Conservation (phyloP, 2,113 vertebrate genomes). For the Upupa epops region DNA sequence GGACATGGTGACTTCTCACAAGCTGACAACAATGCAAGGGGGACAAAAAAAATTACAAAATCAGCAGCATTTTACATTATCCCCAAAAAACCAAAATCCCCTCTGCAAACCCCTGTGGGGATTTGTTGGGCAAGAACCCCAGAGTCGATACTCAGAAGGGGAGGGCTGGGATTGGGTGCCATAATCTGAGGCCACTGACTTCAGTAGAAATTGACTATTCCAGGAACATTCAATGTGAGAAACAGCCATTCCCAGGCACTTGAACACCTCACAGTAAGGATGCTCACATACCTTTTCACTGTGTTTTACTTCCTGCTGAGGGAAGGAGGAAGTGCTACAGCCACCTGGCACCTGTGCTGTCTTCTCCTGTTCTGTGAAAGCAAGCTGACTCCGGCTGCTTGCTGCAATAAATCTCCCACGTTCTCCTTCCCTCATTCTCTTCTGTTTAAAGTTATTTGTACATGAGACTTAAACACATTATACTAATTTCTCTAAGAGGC, state of each 20-base stretch:
- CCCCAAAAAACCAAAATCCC: background rate
- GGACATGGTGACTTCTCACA: accelerated
- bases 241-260: background rate
- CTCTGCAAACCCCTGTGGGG: accelerated
- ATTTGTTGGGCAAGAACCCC: background rate
- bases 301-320: background rate
- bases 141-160: accelerated
- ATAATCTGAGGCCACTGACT: background rate
- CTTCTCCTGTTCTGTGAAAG: background rate
- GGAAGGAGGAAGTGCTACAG: background rate
- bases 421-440: constrained; percentile 9
- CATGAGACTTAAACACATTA: constrained; percentile 25
- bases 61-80: background rate
- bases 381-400: background rate
- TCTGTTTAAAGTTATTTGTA: constrained; percentile 27
- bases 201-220: background rate
- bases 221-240: background rate
- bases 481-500: background rate
- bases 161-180: background rate
- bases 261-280: background rate
- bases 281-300: background rate
- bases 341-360: background rate
- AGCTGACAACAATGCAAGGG: background rate
- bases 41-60: background rate
- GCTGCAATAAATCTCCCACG: constrained; percentile 29